Evolutionary conservation across 2,113 vertebrate genomes (phyloP).

Genomic region (Nettapus auritus): DNA sequence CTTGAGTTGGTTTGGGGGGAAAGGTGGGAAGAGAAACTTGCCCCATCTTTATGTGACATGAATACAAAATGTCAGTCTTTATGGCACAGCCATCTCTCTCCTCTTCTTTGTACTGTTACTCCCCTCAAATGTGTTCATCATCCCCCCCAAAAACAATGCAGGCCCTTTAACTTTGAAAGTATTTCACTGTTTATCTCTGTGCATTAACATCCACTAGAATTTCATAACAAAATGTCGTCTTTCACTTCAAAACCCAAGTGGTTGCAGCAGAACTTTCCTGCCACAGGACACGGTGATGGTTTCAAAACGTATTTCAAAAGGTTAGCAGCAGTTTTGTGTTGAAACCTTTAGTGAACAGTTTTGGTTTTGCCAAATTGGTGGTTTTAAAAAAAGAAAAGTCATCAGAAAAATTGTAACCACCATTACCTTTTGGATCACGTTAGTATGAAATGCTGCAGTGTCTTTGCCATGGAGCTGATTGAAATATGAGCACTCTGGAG

Average conservation of each 20-base stretch:
- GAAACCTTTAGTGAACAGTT: background rate
- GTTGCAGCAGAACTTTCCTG: background rate
- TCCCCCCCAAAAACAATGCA: background rate
- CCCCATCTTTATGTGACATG: background rate
- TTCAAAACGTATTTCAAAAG: slow-evolving; percentile 24
- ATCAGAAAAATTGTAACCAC: background rate
- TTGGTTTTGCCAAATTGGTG: slow-evolving; percentile 16
- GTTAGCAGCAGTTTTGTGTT: background rate
- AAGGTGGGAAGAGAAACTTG: background rate
- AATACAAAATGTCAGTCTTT: background rate
- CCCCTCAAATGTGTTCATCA: background rate
- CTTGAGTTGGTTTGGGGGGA: background rate
- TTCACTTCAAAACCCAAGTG: background rate
- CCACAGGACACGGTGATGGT: background rate
- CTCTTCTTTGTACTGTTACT: background rate
- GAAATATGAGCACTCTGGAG: background rate
- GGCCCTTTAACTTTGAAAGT: background rate
- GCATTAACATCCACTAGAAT: background rate
- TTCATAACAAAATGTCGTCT: background rate
- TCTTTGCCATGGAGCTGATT: slow-evolving; percentile 5
- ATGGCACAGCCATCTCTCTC: background rate
- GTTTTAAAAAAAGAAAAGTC: background rate
- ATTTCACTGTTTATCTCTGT: background rate
- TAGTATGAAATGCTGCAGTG: background rate
- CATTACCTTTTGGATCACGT: background rate